phyloP scores from a whole-genome alignment of 2,113 vertebrate genomes.

The Dasyornis broadbenti region DNA sequence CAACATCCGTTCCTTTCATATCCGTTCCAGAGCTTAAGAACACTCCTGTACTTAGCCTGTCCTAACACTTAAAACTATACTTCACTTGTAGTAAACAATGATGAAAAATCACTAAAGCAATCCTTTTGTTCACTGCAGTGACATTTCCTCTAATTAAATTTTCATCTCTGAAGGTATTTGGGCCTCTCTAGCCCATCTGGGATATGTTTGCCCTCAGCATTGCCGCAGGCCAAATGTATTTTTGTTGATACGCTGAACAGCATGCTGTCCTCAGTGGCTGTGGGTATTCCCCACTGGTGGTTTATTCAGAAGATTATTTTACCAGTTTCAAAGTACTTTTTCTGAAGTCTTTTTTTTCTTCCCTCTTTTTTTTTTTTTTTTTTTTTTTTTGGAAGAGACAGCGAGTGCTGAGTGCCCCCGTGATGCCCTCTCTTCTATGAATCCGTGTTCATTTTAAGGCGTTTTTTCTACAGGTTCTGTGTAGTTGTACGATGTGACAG shows the following conservation, averaged over 20 bases:
- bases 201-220: slow-evolving; percentile 68
- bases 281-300: slow-evolving; percentile 49
- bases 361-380: neutral
- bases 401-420: neutral
- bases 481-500: neutral
- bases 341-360: neutral
- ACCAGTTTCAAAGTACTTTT: slow-evolving; percentile 42
- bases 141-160: slow-evolving; percentile 72
- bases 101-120: slow-evolving; percentile 42
- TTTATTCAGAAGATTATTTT: slow-evolving; percentile 61
- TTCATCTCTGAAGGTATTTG: slow-evolving; percentile 68
- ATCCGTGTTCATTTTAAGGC: neutral
- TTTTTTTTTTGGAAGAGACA: neutral
- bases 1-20: slow-evolving; percentile 3
- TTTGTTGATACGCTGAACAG: slow-evolving; percentile 61
- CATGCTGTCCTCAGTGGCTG: slow-evolving; percentile 10
- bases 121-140: slow-evolving; percentile 62
- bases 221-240: slow-evolving; percentile 69
- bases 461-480: neutral
- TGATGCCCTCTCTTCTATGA: neutral
- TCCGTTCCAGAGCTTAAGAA: neutral
- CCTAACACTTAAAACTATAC: slow-evolving; percentile 32
- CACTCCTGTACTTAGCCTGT: slow-evolving; percentile 35
- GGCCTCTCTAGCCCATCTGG: slow-evolving; percentile 52
- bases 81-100: slow-evolving; percentile 3